Base-by-base conservation (phyloP, 2,888 invertebrate genomes). In the Cantharis lateralis region DNA sequence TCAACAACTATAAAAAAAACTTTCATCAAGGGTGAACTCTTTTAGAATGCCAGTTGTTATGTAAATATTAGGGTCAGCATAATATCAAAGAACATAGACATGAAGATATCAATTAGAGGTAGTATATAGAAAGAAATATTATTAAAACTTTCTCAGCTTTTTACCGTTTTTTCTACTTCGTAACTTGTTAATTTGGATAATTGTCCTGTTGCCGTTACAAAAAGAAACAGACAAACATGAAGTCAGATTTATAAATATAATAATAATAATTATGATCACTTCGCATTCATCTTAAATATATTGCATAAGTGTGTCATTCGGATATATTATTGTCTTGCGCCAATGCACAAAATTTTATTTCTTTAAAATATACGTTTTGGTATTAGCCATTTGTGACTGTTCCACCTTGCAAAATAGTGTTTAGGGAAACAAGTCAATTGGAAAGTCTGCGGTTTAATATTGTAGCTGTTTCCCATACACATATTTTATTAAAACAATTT, bases 171-270 rank as follows among this genome's bases (percentile, higher is more conserved):
- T 66, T 20, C 64, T 66, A 20, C 20, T 20, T 24, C 13, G 18
- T 66, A 24, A 66, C 18, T 66, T 24, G 64, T 66, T 66, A 66
- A 66, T 66, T 66, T 66, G 64, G 64, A 66, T 66, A 66, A 66
- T 66, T 66, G 24, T 24, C 18, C 24, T 24, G 64, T 66, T 66
- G 64, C 64, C 64, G 64, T 66, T 66, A 66, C 64, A 66, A n/a
- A 48, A n/a, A 48, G 48, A 48, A 48, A 48, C 48, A 48, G n/a
- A 48, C 48, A 48, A 48, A 13, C 32, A 32, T 32, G 32, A 32
- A 32, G 32, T 32, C 13, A 32, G 32, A 32, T n/a, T 48, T n/a
- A 48, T 48, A 48, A 48, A 48, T 48, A 48, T n/a, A n/a, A n/a
- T 48, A n/a, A n/a, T 48, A 48, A 7, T n/a, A 48, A n/a, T 48